Evolutionary conservation across 1,140 invertebrate genomes (phyloP).

Genomic region (Sitodiplosis mosellana): DNA sequence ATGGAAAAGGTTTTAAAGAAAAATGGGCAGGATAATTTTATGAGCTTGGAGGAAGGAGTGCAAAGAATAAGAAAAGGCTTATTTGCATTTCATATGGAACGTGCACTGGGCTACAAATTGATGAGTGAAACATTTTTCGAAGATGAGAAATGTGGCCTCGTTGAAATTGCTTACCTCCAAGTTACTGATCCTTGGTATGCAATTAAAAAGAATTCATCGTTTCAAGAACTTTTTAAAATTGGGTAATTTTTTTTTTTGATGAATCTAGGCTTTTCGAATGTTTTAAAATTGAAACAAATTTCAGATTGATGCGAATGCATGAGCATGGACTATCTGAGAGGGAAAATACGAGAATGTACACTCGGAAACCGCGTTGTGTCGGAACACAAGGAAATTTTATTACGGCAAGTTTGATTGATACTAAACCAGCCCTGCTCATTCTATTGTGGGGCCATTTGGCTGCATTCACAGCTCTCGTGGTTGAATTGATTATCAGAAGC

Average conservation of each 20-base stretch:
- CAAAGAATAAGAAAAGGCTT: slow-evolving; percentile 30
- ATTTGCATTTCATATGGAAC: slow-evolving; percentile 45
- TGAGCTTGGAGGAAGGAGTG: slow-evolving; percentile 36
- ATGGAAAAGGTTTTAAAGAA: slow-evolving; percentile 36
- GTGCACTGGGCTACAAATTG: slow-evolving; percentile 37
- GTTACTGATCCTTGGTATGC: slow-evolving; percentile 36
- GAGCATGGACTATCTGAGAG: slow-evolving; percentile 38
- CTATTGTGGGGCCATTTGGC: slow-evolving; percentile 23
- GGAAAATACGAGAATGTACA: slow-evolving; percentile 34
- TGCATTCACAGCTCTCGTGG: neutral
- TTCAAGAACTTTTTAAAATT: slow-evolving; percentile 38
- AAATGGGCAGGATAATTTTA: slow-evolving; percentile 29
- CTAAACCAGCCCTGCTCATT: slow-evolving; percentile 26
- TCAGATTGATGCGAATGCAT: slow-evolving; percentile 32
- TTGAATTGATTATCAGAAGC: slow-evolving; percentile 1
- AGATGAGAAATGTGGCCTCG: slow-evolving; percentile 43
- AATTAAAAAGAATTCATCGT: slow-evolving; percentile 36
- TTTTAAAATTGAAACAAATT: slow-evolving; percentile 4
- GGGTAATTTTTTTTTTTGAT: slow-evolving; percentile 25
- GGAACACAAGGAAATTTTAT: slow-evolving; percentile 30
- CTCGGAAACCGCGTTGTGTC: slow-evolving; percentile 34
- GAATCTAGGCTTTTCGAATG: neutral
- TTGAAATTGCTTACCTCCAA: slow-evolving; percentile 39
- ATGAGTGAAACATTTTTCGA: slow-evolving; percentile 42
- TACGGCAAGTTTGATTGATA: slow-evolving; percentile 33